Percentiles rank a stretch among this genome's conserved stretches.
These are phyloP conservation scores for Cydia splendana DNA, from an alignment of 1,140 invertebrate species.

Conservation along the genomic window DNA sequence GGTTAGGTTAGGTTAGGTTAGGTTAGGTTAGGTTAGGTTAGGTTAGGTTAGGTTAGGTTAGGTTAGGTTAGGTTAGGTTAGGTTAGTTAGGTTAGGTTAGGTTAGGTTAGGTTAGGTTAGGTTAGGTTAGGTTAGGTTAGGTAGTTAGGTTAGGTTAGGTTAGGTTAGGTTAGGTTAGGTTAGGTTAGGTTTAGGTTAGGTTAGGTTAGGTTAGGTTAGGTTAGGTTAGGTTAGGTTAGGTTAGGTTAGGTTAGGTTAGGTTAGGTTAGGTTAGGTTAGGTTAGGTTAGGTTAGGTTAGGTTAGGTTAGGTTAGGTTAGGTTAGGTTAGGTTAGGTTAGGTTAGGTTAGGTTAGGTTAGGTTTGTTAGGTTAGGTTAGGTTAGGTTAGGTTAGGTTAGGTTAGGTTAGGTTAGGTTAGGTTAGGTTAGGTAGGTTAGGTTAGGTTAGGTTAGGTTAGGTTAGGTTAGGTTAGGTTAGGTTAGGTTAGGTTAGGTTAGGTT, in stretches of 20 bases:
- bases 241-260: slow-evolving; percentile 40
- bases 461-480: slow-evolving; percentile 15
- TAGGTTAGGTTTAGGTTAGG: too few relatives aligned
- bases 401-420: slow-evolving; percentile 59
- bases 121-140: slow-evolving; percentile 2
- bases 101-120: slow-evolving; percentile 19
- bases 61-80: slow-evolving; percentile 17
- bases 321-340: slow-evolving; percentile 44
- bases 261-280: slow-evolving; percentile 43
- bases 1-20: too few relatives aligned
- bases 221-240: slow-evolving; percentile 43
- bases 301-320: slow-evolving; percentile 41
- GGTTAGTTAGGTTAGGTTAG: too few relatives aligned
- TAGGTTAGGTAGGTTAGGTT: too few relatives aligned
- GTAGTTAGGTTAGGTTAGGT: too few relatives aligned
- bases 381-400: slow-evolving; percentile 49
- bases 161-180: slow-evolving; percentile 39
- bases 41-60: slow-evolving; percentile 20
- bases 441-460: too few relatives aligned
- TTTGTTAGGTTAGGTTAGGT: slow-evolving; percentile 47
- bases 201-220: too few relatives aligned
- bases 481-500: slow-evolving; percentile 45
- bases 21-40: slow-evolving; percentile 11
- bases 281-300: slow-evolving; percentile 48
- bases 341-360: slow-evolving; percentile 6